A percentile compares a stretch with the other conserved stretches of the same genome.
These are phyloP conservation scores for Cossypha dichroa DNA, from an alignment of 2,797 vertebrate species.

Conservation along the genomic window DNA sequence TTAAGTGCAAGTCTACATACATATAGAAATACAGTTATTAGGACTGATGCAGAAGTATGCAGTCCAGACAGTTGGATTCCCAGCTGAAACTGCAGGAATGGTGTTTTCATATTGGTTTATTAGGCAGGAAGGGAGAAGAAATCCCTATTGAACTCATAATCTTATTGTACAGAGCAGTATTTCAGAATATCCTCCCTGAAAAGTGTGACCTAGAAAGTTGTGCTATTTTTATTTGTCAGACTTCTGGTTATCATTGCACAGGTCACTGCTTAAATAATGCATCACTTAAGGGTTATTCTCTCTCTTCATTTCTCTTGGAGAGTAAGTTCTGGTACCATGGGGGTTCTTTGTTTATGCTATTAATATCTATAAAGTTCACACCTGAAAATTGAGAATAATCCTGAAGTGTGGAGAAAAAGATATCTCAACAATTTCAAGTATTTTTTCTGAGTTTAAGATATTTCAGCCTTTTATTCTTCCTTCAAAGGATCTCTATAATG, in stretches of 20 bases:
- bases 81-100: not conserved
- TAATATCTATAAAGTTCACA: not conserved
- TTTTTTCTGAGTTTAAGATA: not conserved
- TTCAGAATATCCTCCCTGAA: not conserved
- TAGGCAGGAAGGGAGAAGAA: not conserved
- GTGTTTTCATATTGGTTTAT: not conserved
- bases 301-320: not conserved
- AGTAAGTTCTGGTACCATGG: not conserved
- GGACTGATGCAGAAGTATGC: not conserved
- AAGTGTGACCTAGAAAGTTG: not conserved
- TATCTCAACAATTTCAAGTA: not conserved
- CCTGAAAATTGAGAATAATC: not conserved
- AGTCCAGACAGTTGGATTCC: not conserved
- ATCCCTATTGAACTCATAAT: not conserved
- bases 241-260: not conserved
- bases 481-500: not conserved
- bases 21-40: not conserved
- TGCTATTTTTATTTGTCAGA: not conserved
- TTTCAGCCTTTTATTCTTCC: not conserved
- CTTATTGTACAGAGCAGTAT: not conserved
- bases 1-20: not conserved
- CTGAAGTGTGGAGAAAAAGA: not conserved
- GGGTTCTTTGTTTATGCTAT: conserved; percentile 1
- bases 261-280: not conserved
- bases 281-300: not conserved